These are phyloP conservation scores for Microchirus variegatus DNA, from an alignment of 2,797 vertebrate genomes.

Conservation along the genomic window DNA sequence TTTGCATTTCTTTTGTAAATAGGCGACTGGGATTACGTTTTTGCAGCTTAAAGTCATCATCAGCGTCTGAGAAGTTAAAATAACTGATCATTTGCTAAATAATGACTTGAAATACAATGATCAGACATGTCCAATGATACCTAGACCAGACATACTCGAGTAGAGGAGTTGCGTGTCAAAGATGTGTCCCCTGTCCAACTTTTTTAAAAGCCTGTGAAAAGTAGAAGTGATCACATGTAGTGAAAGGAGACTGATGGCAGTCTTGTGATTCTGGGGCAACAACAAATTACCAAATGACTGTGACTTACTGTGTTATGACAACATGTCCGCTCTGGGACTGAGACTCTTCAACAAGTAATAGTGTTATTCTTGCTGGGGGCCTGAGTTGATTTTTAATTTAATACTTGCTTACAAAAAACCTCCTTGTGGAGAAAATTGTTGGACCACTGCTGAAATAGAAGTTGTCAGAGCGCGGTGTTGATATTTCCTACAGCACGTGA, in stretches of 20 bases:
- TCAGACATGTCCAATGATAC: too few relatives aligned
- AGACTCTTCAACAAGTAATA: constrained; percentile 38
- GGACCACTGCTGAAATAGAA: not conserved
- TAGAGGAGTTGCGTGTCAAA: not conserved
- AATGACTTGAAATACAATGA: not conserved
- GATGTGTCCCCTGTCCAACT: not conserved
- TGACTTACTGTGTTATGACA: constrained; percentile 50
- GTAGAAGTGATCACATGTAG: constrained; percentile 22
- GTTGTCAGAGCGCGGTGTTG: not conserved
- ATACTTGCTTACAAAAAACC: not conserved
- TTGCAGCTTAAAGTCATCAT: not conserved
- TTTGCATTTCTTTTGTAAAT: not conserved
- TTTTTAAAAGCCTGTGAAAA: constrained; percentile 7
- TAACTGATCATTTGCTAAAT: not conserved
- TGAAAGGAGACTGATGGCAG: constrained; percentile 12
- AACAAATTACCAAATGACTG: constrained; percentile 61
- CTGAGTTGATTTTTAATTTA: not conserved
- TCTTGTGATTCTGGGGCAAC: constrained; percentile 46
- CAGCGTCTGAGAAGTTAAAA: not conserved
- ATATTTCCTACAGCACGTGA: constrained; percentile 29
- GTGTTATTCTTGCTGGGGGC: not conserved
- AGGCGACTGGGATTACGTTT: not conserved
- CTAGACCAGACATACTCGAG: too few relatives aligned
- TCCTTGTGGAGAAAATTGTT: not conserved
- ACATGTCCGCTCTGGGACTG: constrained; percentile 12